These are phyloP conservation scores for Amorpha juglandis DNA, from an alignment of 2,888 invertebrate species.

Conservation along the genomic window DNA sequence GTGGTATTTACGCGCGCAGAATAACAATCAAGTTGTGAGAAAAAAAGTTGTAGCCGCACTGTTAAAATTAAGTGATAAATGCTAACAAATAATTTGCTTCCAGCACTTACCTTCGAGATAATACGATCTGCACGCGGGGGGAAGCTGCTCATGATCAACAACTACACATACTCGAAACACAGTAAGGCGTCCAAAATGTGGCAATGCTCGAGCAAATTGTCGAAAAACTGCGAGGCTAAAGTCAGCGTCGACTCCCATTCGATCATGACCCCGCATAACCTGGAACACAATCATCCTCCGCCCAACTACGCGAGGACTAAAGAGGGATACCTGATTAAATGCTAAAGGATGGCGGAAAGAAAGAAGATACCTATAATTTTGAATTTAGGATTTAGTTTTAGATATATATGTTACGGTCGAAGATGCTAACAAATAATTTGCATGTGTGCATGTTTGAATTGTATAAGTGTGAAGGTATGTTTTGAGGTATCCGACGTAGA, in stretches of 20 bases:
- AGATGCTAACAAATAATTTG: too few species aligned
- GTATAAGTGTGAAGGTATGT: too few species aligned
- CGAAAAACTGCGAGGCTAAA: conserved; percentile 15
- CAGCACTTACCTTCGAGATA: conserved; percentile 8
- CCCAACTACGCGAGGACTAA: conserved; percentile 16
- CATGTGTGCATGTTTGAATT: too few species aligned
- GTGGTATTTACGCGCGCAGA: too few species aligned
- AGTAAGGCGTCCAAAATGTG: background rate
- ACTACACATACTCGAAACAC: conserved; percentile 13
- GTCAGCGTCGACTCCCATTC: background rate
- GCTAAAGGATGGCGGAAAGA: background rate
- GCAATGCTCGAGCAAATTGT: conserved; percentile 18
- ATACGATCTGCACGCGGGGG: conserved; percentile 7
- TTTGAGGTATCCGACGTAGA: too few species aligned
- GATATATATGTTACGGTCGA: too few species aligned
- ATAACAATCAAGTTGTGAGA: too few species aligned
- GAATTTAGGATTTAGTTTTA: too few species aligned
- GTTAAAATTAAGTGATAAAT: background rate
- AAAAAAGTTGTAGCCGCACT: too few species aligned
- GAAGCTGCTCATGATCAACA: conserved; percentile 16
- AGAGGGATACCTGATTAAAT: conserved; percentile 22
- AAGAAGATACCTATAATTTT: background rate
- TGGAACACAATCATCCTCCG: conserved; percentile 14
- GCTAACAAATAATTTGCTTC: background rate
- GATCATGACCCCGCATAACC: background rate